These are phyloP conservation scores for Temnothorax ravouxi DNA, from an alignment of 2,888 invertebrate genomes.

Conservation along the genomic window DNA sequence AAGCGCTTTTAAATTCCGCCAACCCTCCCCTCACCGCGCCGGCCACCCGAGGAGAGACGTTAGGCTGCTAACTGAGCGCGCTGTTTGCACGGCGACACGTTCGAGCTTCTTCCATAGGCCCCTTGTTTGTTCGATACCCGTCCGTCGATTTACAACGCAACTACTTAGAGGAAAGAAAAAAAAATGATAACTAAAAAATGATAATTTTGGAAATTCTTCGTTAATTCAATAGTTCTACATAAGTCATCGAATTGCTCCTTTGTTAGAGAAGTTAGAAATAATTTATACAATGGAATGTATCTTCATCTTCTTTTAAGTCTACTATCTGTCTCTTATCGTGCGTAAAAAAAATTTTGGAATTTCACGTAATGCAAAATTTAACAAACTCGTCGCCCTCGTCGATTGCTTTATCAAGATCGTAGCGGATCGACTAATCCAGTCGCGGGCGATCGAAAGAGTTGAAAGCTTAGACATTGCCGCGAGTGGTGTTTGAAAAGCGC, in stretches of 20 bases:
- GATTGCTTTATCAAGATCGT: constrained; percentile 25
- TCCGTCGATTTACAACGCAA: constrained; percentile 10
- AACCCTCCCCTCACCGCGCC: constrained; percentile 59
- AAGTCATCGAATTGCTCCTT: not conserved
- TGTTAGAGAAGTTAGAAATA: not conserved
- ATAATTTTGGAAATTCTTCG: not conserved
- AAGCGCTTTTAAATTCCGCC: constrained; percentile 84
- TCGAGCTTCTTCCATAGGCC: constrained; percentile 45
- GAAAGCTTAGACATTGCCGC: constrained; percentile 48
- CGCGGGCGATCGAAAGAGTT: constrained; percentile 30
- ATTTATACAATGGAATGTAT: not conserved
- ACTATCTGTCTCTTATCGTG: not conserved
- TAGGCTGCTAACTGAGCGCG: constrained; percentile 49
- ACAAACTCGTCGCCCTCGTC: not conserved
- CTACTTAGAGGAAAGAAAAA: constrained; percentile 18
- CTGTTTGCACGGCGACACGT: constrained; percentile 56
- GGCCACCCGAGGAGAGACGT: constrained; percentile 43
- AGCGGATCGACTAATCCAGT: constrained; percentile 13
- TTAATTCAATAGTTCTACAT: not conserved
- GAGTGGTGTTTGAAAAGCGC: constrained; percentile 52
- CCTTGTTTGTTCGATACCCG: constrained; percentile 53
- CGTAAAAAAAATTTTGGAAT: constrained; percentile 1
- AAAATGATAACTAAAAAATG: not conserved
- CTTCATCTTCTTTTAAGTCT: not conserved
- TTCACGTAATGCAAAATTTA: constrained; percentile 35